A percentile compares a stretch with the other conserved stretches of the same genome.
These are phyloP conservation scores for Sarotherodon lohbergeri DNA, from an alignment of 2,113 vertebrate genomes.

Conservation along the genomic window DNA sequence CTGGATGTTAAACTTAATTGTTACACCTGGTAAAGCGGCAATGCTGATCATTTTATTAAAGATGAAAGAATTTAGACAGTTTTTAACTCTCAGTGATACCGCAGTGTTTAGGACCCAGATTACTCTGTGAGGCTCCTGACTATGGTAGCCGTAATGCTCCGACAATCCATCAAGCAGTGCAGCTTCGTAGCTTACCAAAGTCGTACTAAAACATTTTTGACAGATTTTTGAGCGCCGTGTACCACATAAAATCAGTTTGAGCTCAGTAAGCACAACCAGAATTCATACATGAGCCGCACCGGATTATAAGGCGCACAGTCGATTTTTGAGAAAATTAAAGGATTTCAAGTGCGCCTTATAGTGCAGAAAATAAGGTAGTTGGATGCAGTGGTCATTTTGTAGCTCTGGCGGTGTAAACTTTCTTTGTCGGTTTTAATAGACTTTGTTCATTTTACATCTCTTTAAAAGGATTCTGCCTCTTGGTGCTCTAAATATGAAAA, in stretches of 20 bases:
- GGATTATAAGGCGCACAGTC: rapidly evolving
- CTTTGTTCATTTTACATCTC: background rate
- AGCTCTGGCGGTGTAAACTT: background rate
- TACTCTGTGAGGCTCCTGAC: rapidly evolving
- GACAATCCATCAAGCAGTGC: background rate
- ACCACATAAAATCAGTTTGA: too few relatives aligned
- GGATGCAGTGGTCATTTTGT: background rate
- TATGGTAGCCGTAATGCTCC: background rate
- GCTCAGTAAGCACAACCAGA: background rate
- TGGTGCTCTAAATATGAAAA: background rate
- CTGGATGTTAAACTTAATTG: background rate
- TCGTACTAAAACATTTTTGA: background rate
- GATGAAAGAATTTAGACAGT: background rate
- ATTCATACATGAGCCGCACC: background rate
- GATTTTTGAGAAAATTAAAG: background rate
- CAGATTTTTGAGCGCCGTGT: background rate
- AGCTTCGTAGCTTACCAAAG: background rate
- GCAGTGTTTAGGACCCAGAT: background rate
- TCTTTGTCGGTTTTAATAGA: background rate
- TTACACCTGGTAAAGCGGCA: background rate
- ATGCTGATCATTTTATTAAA: background rate
- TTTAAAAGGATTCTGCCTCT: background rate
- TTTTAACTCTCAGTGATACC: background rate
- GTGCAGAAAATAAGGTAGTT: background rate
- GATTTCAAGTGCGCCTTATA: background rate